Conservation (phyloP, 2,888 invertebrate species). For the Melanophora roralis region DNA sequence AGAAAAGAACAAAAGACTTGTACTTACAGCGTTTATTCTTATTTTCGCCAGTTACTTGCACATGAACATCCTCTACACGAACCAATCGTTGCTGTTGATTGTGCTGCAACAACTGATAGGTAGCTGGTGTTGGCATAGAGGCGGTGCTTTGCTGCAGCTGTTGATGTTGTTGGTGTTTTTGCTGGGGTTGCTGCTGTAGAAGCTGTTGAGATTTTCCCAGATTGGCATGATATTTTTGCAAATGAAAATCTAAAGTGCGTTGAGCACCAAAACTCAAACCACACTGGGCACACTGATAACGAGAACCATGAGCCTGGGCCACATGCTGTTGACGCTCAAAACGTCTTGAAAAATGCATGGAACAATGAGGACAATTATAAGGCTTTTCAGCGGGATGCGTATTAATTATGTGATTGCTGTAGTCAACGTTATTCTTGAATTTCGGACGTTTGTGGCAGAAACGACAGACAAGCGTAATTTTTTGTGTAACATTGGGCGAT, state of each 20-base stretch:
- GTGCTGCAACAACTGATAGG: slow-evolving; percentile 53
- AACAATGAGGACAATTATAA: slow-evolving; percentile 71
- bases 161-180: background rate
- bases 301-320: slow-evolving; percentile 67
- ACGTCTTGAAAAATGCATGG: slow-evolving; percentile 68
- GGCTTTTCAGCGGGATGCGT: slow-evolving; percentile 71
- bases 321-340: slow-evolving; percentile 71
- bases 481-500: slow-evolving; percentile 36
- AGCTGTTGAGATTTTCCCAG: slow-evolving; percentile 35
- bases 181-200: background rate
- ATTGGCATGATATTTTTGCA: slow-evolving; percentile 70
- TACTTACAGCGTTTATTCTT: slow-evolving; percentile 61
- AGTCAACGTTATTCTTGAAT: slow-evolving; percentile 71
- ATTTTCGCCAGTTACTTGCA: slow-evolving; percentile 65
- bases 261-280: slow-evolving; percentile 71
- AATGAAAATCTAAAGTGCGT: slow-evolving; percentile 70
- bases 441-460: slow-evolving; percentile 74
- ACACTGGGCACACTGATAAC: slow-evolving; percentile 73
- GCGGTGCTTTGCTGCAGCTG: slow-evolving; percentile 56
- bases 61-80: slow-evolving; percentile 69
- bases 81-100: slow-evolving; percentile 63
- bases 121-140: slow-evolving; percentile 31
- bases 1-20: slow-evolving; percentile 3
- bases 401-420: slow-evolving; percentile 72
- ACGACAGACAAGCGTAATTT: slow-evolving; percentile 69